phyloP scores from a whole-genome alignment of 1,140 invertebrate genomes.

The Drosophila sturtevanti region DNA sequence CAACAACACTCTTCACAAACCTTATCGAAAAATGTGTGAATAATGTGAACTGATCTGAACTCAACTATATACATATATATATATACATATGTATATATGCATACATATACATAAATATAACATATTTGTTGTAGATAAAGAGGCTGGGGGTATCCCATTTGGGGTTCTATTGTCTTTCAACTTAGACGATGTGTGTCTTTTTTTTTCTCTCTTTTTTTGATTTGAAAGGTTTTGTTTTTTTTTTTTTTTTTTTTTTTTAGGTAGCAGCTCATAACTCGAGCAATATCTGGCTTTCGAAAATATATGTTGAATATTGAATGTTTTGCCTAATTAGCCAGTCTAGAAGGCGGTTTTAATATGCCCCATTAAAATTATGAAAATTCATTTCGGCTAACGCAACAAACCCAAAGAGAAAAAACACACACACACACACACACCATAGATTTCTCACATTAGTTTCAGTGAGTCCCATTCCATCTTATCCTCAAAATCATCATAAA shows the following conservation, averaged over 20 bases:
- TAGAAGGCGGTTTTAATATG: constrained; percentile 73
- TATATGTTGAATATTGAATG: constrained; percentile 32
- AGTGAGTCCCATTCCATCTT: neutral
- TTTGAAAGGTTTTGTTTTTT: constrained; percentile 27
- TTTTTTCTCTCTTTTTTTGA: neutral
- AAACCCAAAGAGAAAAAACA: neutral
- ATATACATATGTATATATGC: neutral
- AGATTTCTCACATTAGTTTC: constrained; percentile 46
- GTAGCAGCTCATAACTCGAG: constrained; percentile 25
- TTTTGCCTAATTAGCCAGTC: constrained; percentile 64
- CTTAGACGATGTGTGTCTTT: constrained; percentile 25
- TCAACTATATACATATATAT: neutral
- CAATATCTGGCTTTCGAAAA: constrained; percentile 14
- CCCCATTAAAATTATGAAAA: constrained; percentile 78
- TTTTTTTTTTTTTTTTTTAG: constrained; percentile 2
- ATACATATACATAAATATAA: constrained; percentile 1
- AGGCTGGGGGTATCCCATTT: constrained; percentile 9
- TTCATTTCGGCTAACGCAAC: constrained; percentile 12
- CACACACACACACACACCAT: no score
- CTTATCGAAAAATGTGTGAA: constrained; percentile 59
- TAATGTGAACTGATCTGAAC: constrained; percentile 72
- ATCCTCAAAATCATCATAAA: no score
- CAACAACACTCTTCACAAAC: constrained; percentile 14
- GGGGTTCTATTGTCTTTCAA: constrained; percentile 41
- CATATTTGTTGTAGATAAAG: neutral